Evolutionary conservation across 2,888 invertebrate genomes (phyloP).

Genomic region (Drosophila buzzatii): DNA sequence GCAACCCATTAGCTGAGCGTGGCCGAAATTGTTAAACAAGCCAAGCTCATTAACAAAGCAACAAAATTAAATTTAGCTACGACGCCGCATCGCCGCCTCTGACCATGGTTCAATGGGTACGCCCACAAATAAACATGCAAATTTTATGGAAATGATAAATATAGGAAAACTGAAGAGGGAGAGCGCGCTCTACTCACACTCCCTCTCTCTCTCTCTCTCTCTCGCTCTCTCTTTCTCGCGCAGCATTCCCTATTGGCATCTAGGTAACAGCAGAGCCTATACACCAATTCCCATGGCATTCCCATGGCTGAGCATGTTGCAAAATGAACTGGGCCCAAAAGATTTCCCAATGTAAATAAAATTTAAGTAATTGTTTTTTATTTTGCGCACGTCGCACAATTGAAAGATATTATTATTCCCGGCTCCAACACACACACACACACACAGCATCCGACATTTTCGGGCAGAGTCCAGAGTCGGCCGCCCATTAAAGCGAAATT

Average conservation of each 20-base stretch:
- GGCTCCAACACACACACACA: no score
- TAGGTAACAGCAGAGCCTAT: conserved; percentile 5
- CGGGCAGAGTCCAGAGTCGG: background rate
- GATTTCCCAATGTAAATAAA: conserved; percentile 24
- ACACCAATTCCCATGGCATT: background rate
- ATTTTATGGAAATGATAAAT: conserved; percentile 66
- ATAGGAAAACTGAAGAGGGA: conserved; percentile 37
- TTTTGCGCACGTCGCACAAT: conserved; percentile 18
- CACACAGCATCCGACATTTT: no score
- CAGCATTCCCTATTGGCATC: background rate
- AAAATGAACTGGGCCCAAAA: conserved; percentile 2
- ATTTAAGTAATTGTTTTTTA: conserved; percentile 37
- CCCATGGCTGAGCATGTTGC: background rate
- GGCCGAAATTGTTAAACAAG: conserved; percentile 48
- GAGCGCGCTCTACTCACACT: no score
- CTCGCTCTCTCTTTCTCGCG: no score
- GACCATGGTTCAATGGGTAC: conserved; percentile 45
- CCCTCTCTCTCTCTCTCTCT: no score
- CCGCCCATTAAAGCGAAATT: background rate
- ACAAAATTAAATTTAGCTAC: conserved; percentile 74
- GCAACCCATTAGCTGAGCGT: conserved; percentile 35
- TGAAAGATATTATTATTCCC: conserved; percentile 12
- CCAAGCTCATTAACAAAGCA: conserved; percentile 72
- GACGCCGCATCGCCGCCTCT: conserved; percentile 12
- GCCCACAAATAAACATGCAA: conserved; percentile 66